These are phyloP conservation scores for Papilio dardanus DNA, from an alignment of 1,140 invertebrate species.

Conservation along the genomic window DNA sequence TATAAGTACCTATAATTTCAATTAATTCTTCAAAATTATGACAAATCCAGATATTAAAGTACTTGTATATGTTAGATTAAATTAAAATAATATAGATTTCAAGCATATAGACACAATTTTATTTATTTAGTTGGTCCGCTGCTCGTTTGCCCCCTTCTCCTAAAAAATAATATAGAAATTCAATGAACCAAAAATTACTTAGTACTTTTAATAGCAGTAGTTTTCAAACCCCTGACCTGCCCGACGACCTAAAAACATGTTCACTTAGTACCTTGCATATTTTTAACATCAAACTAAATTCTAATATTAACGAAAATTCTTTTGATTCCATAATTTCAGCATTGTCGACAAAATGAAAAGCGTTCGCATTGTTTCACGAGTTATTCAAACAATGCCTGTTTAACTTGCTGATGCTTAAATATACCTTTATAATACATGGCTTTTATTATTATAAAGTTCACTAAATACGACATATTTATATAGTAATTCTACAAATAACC, in stretches of 20 bases:
- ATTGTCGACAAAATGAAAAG: constrained; percentile 19
- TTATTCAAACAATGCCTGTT: constrained; percentile 19
- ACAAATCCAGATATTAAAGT: background rate
- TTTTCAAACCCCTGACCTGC: too few species aligned
- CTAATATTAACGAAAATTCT: constrained; percentile 8
- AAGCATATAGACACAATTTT: background rate
- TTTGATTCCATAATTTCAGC: constrained; percentile 13
- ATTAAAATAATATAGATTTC: background rate
- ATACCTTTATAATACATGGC: background rate
- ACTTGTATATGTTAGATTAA: background rate
- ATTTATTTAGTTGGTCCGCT: too few species aligned
- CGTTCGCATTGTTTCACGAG: constrained; percentile 16
- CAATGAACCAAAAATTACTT: background rate
- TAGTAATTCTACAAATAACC: background rate
- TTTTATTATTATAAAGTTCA: background rate
- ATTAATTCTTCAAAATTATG: background rate
- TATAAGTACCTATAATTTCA: too few species aligned
- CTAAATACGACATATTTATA: background rate
- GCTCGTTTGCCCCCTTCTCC: too few species aligned
- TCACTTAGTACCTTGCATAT: background rate
- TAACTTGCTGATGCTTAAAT: background rate
- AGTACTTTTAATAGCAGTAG: background rate
- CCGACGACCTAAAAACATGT: background rate
- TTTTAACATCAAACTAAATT: constrained; percentile 4
- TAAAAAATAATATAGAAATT: too few species aligned